A percentile compares a stretch with the other conserved stretches of the same genome.
phyloP scores from a whole-genome alignment of 2,888 invertebrate genomes.

The Monoplex corrugatus region DNA sequence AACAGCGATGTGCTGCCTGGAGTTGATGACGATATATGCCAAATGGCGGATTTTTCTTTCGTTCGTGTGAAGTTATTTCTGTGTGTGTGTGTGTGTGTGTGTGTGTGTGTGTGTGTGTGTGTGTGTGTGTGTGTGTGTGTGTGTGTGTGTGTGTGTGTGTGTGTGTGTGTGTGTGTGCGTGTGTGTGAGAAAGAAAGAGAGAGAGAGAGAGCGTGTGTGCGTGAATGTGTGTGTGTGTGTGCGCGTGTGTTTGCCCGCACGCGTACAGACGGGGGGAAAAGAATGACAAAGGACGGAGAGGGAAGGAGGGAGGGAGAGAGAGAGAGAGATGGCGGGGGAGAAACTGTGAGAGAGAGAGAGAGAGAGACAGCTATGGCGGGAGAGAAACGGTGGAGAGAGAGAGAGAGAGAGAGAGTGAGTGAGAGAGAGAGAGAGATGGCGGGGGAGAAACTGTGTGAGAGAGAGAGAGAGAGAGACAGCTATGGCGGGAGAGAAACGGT shows the following conservation, averaged over 20 bases:
- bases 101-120: neutral
- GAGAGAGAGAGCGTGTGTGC: neutral
- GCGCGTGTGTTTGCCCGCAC: too few relatives aligned
- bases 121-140: constrained; percentile 2
- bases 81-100: neutral
- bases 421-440: neutral
- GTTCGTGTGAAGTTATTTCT: too few relatives aligned
- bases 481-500: neutral
- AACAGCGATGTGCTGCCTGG: too few relatives aligned
- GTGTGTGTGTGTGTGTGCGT: neutral
- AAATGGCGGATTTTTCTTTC: too few relatives aligned
- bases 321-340: too few relatives aligned
- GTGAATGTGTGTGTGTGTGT: neutral
- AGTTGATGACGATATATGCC: too few relatives aligned
- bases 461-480: neutral
- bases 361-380: too few relatives aligned
- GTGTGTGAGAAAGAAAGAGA: neutral
- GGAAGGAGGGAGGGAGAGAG: too few relatives aligned
- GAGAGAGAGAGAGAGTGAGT: neutral
- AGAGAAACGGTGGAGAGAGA: neutral
- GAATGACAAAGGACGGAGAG: neutral
- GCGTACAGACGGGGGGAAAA: neutral
- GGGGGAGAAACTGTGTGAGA: neutral
- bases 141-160: constrained; percentile 8
- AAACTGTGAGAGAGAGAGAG: too few relatives aligned